Evolutionary conservation across 2,113 vertebrate species (phyloP).

Genomic region (Centropristis striata): DNA sequence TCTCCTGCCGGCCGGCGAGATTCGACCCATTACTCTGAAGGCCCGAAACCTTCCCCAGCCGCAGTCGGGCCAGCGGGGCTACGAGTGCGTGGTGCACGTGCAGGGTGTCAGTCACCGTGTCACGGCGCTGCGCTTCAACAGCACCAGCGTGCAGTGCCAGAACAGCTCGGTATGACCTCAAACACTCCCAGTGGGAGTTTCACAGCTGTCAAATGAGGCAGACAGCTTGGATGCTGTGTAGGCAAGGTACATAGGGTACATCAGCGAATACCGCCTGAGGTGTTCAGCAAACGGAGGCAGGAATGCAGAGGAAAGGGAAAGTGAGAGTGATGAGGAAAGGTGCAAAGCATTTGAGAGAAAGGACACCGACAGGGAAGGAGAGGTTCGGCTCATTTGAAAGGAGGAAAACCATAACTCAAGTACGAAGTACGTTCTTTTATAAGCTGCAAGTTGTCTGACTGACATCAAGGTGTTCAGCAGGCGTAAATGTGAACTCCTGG

Average conservation of each 20-base stretch:
- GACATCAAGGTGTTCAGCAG: slow-evolving; percentile 3
- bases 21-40: slow-evolving; percentile 95
- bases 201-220: slow-evolving; percentile 69
- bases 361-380: not conserved
- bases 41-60: slow-evolving; percentile 97
- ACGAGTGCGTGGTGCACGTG: slow-evolving; percentile 94
- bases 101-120: slow-evolving; percentile 92
- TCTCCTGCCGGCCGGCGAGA: slow-evolving; percentile 95
- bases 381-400: not conserved
- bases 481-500: not conserved
- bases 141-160: slow-evolving; percentile 99
- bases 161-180: slow-evolving; percentile 93
- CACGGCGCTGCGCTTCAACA: slow-evolving; percentile 99
- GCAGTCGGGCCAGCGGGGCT: slow-evolving; percentile 95
- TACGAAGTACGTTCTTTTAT: slow-evolving; percentile 3
- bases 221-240: slow-evolving; percentile 61
- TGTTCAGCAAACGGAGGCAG: slow-evolving; percentile 37
- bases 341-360: slow-evolving; percentile 5
- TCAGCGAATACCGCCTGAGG: slow-evolving; percentile 54
- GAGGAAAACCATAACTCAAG: not conserved
- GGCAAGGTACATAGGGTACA: slow-evolving; percentile 62
- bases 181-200: slow-evolving; percentile 68
- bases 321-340: slow-evolving; percentile 25
- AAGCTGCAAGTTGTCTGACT: slow-evolving; percentile 9
- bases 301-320: slow-evolving; percentile 48